A percentile compares a stretch with the other conserved stretches of the same genome.
These are phyloP conservation scores for Dendroctonus valens DNA, from an alignment of 1,140 invertebrate genomes.

Conservation along the genomic window DNA sequence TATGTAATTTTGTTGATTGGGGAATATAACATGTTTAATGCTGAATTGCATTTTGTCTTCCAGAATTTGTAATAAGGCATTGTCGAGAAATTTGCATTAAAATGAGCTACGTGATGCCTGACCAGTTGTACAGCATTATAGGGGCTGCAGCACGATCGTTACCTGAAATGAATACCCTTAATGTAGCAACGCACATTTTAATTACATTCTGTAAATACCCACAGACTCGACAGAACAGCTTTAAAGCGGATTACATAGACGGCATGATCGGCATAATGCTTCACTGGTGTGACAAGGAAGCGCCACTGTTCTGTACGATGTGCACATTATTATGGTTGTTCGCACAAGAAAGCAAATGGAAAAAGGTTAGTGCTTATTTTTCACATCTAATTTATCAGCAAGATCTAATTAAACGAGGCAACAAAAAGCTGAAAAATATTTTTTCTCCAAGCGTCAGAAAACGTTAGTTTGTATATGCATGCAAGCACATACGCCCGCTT, in stretches of 20 bases:
- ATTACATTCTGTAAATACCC: slow-evolving; percentile 55
- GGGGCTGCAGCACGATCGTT: slow-evolving; percentile 55
- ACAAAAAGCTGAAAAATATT: not conserved
- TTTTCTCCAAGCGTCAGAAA: not conserved
- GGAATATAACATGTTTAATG: too few relatives aligned
- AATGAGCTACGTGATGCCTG: slow-evolving; percentile 48
- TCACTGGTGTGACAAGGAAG: slow-evolving; percentile 64
- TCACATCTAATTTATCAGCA: not conserved
- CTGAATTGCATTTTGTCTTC: slow-evolving; percentile 35
- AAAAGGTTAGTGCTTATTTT: slow-evolving; percentile 22
- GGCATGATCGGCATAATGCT: slow-evolving; percentile 56
- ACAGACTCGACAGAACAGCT: slow-evolving; percentile 37
- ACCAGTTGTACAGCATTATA: slow-evolving; percentile 53
- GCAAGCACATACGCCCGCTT: not conserved
- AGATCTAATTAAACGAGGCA: not conserved
- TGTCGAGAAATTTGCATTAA: slow-evolving; percentile 52
- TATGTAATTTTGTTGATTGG: slow-evolving; percentile 19
- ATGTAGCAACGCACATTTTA: slow-evolving; percentile 52
- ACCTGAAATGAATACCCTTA: slow-evolving; percentile 55
- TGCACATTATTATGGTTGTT: slow-evolving; percentile 65
- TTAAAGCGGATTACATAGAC: slow-evolving; percentile 45
- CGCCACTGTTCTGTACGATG: slow-evolving; percentile 58
- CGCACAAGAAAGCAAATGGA: slow-evolving; percentile 45
- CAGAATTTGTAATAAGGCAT: slow-evolving; percentile 56
- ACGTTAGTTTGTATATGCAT: too few relatives aligned